A percentile compares a stretch with the other conserved stretches of the same genome.
Conservation (phyloP, 2,888 invertebrate genomes). For the Lochmaea crataegi region DNA sequence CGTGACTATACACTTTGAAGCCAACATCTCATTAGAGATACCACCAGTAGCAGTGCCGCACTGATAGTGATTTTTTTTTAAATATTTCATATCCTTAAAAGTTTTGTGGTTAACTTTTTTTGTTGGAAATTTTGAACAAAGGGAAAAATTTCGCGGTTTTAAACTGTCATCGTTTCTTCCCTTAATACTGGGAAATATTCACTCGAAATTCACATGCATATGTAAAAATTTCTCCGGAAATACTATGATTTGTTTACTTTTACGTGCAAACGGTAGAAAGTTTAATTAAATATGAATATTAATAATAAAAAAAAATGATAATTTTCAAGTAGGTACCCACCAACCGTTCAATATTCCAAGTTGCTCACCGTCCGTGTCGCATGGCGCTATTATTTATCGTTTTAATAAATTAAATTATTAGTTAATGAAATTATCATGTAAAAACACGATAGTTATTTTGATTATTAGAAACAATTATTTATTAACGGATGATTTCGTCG, state of each 20-base stretch:
- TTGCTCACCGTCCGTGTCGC: neutral
- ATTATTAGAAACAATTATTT: slow-evolving; percentile 16
- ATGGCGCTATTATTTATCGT: slow-evolving; percentile 8
- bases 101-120: no score
- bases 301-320: neutral
- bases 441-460: slow-evolving; percentile 6
- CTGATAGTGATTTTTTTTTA: no score
- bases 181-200: no score
- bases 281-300: neutral
- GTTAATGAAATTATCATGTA: slow-evolving; percentile 1
- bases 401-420: slow-evolving; percentile 16
- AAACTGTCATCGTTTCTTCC: no score
- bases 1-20: no score
- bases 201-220: no score
- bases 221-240: neutral
- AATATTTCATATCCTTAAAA: no score
- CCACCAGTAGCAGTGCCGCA: no score
- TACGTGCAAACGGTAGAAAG: neutral
- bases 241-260: neutral
- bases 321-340: neutral
- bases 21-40: no score
- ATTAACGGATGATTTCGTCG: slow-evolving; percentile 19
- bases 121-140: no score
- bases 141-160: no score
- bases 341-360: neutral